These are phyloP conservation scores for Belgica antarctica DNA, from an alignment of 2,888 invertebrate species.

Conservation along the genomic window DNA sequence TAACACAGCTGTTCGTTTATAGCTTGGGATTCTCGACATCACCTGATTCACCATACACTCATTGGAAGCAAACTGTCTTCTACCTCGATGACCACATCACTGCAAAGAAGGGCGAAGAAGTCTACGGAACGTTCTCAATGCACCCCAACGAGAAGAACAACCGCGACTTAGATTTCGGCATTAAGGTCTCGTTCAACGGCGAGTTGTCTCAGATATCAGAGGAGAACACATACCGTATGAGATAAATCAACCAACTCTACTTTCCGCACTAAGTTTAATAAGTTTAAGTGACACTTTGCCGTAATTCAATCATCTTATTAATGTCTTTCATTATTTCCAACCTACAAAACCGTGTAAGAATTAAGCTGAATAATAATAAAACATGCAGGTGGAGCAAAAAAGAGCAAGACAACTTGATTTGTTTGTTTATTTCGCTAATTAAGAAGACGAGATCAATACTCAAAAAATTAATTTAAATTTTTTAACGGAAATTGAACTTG, in stretches of 20 bases:
- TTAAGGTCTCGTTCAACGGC: conserved; percentile 89
- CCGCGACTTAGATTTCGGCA: conserved; percentile 93
- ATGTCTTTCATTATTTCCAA: too few species aligned
- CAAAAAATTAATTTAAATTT: not conserved
- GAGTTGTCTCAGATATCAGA: conserved; percentile 82
- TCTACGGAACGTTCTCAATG: conserved; percentile 88
- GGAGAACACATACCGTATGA: conserved; percentile 86
- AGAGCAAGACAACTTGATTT: too few species aligned
- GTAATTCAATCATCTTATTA: too few species aligned
- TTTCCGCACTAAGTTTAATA: too few species aligned
- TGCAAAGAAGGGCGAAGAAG: conserved; percentile 90
- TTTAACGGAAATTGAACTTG: not conserved
- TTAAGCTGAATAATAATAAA: too few species aligned
- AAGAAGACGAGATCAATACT: not conserved
- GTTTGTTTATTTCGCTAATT: not conserved
- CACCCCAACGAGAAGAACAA: conserved; percentile 95
- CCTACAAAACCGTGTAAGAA: too few species aligned
- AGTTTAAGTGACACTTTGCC: too few species aligned
- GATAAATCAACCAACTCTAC: too few species aligned
- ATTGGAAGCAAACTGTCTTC: conserved; percentile 97
- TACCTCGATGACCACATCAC: conserved; percentile 97
- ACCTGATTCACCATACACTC: conserved; percentile 96
- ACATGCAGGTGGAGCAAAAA: too few species aligned
- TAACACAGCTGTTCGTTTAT: too few species aligned
- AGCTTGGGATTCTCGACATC: conserved; percentile 97